These are phyloP conservation scores for Oceanodroma tethys DNA, from an alignment of 2,113 vertebrate genomes.

Conservation along the genomic window DNA sequence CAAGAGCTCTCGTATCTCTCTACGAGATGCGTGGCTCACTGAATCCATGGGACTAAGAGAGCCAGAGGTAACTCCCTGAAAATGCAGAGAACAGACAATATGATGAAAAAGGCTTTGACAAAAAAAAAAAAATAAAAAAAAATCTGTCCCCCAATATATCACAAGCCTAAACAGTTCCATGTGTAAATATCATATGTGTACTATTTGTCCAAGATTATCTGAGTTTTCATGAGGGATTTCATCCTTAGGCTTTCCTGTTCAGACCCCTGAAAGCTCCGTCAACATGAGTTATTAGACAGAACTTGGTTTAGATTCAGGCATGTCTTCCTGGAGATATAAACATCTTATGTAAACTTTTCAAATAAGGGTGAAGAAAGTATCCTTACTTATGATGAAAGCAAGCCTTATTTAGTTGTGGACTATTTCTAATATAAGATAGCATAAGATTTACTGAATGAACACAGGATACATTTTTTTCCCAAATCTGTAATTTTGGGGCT, in stretches of 20 bases:
- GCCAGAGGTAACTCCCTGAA: background rate
- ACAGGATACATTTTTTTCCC: background rate
- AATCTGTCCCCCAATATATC: background rate
- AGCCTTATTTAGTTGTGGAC: background rate
- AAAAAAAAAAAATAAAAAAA: background rate
- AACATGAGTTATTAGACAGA: background rate
- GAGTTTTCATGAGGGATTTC: background rate
- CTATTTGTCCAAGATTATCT: background rate
- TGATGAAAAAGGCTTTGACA: background rate
- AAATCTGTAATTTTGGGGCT: conserved; percentile 16
- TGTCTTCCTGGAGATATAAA: background rate
- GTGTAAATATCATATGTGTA: background rate
- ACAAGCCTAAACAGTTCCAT: background rate
- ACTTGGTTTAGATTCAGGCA: background rate
- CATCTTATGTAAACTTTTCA: background rate
- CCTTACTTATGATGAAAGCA: background rate
- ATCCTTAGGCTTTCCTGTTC: background rate
- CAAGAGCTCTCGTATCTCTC: background rate
- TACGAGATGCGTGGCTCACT: background rate
- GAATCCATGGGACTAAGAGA: background rate
- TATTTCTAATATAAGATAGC: background rate
- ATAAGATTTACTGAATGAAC: background rate
- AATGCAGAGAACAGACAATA: background rate
- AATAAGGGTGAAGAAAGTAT: background rate
- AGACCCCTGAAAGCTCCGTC: background rate